These are phyloP conservation scores for Tetraodon nigroviridis DNA, from an alignment of 2,113 vertebrate species.

Conservation along the genomic window DNA sequence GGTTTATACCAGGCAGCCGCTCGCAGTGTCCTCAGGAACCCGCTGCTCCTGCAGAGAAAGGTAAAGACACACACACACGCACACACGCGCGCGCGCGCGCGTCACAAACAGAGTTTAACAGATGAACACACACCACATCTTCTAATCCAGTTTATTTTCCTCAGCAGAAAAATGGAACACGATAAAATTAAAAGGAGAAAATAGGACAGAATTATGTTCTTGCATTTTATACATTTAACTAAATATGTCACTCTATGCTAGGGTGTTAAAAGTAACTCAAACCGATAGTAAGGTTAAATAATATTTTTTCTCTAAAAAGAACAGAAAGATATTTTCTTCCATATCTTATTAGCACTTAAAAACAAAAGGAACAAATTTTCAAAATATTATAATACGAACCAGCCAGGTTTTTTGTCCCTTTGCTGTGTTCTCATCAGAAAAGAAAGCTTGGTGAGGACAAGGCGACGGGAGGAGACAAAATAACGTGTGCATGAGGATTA, in stretches of 20 bases:
- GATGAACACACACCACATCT: constrained; percentile 48
- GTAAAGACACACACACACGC: too few species aligned
- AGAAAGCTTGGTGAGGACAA: background rate
- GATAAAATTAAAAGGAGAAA: constrained; percentile 73
- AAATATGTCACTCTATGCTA: constrained; percentile 93
- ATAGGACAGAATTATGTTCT: constrained; percentile 64
- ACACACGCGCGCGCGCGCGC: too few species aligned
- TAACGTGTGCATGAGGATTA: constrained; percentile 41
- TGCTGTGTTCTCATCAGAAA: constrained; percentile 16
- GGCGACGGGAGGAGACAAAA: constrained; percentile 5
- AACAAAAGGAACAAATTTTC: constrained; percentile 25
- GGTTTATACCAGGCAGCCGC: too few species aligned
- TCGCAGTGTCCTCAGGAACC: too few species aligned
- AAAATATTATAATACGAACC: constrained; percentile 49
- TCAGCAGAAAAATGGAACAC: constrained; percentile 80
- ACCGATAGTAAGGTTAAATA: constrained; percentile 96
- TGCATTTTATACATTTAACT: constrained; percentile 88
- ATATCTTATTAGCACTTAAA: constrained; percentile 81
- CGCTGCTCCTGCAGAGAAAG: too few species aligned
- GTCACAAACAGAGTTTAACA: background rate
- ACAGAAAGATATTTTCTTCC: constrained; percentile 83
- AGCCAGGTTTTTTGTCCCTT: constrained; percentile 29
- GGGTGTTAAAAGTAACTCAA: constrained; percentile 94
- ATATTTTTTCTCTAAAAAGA: constrained; percentile 83
- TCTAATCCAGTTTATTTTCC: constrained; percentile 92